Evolutionary conservation across 2,888 invertebrate species (phyloP), one percentile per base, ranked within the genome.

Genomic region (Siphlonurus alternatus): DNA sequence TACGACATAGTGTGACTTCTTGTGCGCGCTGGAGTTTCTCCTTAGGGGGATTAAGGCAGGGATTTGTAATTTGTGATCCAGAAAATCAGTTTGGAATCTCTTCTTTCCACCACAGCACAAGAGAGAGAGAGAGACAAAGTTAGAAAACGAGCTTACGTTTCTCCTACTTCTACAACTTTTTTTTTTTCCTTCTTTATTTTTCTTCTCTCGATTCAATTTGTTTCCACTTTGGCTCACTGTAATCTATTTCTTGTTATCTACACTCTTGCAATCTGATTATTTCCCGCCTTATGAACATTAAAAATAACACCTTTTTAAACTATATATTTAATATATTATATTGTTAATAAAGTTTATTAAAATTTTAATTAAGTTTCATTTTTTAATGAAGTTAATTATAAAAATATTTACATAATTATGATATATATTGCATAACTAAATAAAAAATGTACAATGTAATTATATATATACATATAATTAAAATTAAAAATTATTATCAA

Each of bases 61-160:
- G 66, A 65, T 68, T 67, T 66, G 67, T 63, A 67, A 67, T 66
- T 67, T 67, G 66, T 66, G 68, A 68, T 62, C 68, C 64, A 64
- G 68, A 68, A 67, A 68, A 68, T 68, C 67, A 68, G 65, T 68
- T 67, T 67, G 67, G 65, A 23, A 23, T 38, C 38, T 38, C 15
- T 38, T 5, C 38, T 38, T 15, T 5, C 38, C 38, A 38, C 38
- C 38, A 38, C 38, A 38, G 7, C 15, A 38, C 38, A 38, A 38
- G 38, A 10, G 38, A 38, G 38, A 38, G 38, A 10, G 38, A 38
- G 15, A 38, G 38, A 38, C 5, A 38, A 38, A 38, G 38, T 38
- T 5, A 38, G 15, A 38, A 38, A 38, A 15, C 38, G n/a, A 38
- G 38, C 38, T n/a, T n/a, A 38, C 38, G 38, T 15, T 38, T 38